These are phyloP conservation scores for Harpegnathos saltator DNA, from an alignment of 1,140 invertebrate species.

Conservation along the genomic window DNA sequence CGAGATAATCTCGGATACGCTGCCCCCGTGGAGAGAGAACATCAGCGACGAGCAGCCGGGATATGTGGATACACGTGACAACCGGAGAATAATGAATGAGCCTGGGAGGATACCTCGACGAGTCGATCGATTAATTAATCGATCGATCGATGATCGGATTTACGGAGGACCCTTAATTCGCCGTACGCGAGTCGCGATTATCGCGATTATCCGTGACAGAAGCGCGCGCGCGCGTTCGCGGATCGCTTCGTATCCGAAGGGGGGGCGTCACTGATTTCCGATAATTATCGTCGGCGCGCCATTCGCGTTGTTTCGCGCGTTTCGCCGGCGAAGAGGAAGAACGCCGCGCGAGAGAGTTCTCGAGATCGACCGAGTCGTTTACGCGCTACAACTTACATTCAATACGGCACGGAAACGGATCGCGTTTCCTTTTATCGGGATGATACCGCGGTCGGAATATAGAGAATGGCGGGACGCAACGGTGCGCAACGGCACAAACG, in stretches of 20 bases:
- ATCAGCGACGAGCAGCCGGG: conserved; percentile 14
- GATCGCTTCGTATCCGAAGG: not conserved
- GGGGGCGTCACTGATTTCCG: too few species aligned
- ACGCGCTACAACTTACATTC: conserved; percentile 1
- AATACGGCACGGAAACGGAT: conserved; percentile 10
- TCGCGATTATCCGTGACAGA: not conserved
- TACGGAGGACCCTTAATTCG: not conserved
- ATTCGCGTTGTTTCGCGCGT: too few species aligned
- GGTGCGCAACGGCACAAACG: not conserved
- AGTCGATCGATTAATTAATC: conserved; percentile 34
- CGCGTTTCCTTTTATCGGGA: conserved; percentile 14
- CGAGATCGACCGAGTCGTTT: not conserved
- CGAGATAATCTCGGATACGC: not conserved
- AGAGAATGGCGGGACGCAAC: not conserved
- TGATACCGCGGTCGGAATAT: not conserved
- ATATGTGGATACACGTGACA: conserved; percentile 22
- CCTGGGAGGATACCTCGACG: conserved; percentile 1
- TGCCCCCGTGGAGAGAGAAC: conserved; percentile 8
- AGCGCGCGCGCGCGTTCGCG: not conserved
- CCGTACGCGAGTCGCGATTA: not conserved
- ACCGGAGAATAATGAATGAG: conserved; percentile 51
- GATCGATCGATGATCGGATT: conserved; percentile 40
- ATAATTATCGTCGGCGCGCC: too few species aligned
- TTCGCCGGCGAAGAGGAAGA: not conserved
- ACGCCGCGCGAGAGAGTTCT: not conserved